Evolutionary conservation across 2,888 invertebrate species (phyloP).

Genomic region (Ormyrus thymus): DNA sequence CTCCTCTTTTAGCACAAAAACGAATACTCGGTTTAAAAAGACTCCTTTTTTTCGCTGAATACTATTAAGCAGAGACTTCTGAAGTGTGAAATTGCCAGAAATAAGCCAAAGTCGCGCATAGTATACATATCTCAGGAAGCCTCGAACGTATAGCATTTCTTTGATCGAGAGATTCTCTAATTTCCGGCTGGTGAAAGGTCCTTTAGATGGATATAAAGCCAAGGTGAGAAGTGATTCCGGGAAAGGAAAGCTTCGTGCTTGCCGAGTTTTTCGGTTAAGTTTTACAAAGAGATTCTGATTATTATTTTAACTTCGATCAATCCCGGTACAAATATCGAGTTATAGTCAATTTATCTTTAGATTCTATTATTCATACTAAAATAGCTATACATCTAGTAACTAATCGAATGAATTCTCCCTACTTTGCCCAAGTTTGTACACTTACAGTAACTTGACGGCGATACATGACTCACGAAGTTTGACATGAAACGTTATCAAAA

Average conservation of each 20-base stretch:
- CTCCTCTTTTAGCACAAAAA: too few species aligned
- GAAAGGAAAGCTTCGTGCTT: not conserved
- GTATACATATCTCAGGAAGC: not conserved
- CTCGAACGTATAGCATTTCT: not conserved
- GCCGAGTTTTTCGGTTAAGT: not conserved
- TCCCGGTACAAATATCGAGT: too few species aligned
- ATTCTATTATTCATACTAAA: too few species aligned
- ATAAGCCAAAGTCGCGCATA: slow-evolving; percentile 1
- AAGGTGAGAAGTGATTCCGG: slow-evolving; percentile 14
- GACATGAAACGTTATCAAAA: not conserved
- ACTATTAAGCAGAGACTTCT: slow-evolving; percentile 17
- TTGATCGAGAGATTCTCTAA: slow-evolving; percentile 41
- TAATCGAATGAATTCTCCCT: too few species aligned
- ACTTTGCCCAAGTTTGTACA: not conserved
- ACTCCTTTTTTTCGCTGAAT: slow-evolving; percentile 8
- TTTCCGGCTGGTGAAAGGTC: slow-evolving; percentile 38
- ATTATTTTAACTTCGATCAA: not conserved
- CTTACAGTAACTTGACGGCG: not conserved
- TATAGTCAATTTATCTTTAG: too few species aligned
- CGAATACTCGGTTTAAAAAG: slow-evolving; percentile 1
- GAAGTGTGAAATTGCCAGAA: slow-evolving; percentile 36
- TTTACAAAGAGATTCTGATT: not conserved
- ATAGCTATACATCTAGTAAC: too few species aligned
- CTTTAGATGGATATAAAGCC: slow-evolving; percentile 6
- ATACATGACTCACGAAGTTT: not conserved